phyloP scores from a whole-genome alignment of 2,113 vertebrate species.

The Ondatra zibethicus region DNA sequence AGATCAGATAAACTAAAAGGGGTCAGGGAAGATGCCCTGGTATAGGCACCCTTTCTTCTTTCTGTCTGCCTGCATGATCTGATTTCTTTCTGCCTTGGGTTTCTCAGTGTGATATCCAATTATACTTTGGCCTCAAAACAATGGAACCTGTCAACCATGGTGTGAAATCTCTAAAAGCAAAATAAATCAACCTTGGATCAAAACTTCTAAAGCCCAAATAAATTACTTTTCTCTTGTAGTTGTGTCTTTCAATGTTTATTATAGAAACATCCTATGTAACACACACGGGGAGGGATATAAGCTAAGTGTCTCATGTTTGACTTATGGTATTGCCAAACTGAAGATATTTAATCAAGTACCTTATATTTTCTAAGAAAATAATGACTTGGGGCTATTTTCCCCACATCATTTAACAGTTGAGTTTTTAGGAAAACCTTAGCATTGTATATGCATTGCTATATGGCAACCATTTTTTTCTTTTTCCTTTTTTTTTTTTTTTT shows the following conservation, averaged over 20 bases:
- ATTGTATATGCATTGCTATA: neutral
- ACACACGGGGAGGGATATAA: neutral
- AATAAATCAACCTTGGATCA: neutral
- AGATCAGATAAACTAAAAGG: too few species aligned
- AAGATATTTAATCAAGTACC: neutral
- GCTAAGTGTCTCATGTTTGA: neutral
- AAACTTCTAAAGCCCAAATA: neutral
- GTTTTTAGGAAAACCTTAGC: neutral
- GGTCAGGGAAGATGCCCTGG: too few species aligned
- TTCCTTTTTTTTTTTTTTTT: too few species aligned
- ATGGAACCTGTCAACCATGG: neutral
- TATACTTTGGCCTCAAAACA: neutral
- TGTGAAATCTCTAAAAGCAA: neutral
- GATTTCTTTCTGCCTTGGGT: neutral
- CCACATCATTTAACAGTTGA: neutral
- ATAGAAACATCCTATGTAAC: neutral
- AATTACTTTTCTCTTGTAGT: neutral
- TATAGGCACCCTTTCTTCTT: neutral
- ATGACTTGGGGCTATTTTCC: neutral
- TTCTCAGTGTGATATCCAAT: neutral
- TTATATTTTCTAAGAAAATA: constrained; percentile 11
- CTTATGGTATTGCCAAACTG: neutral
- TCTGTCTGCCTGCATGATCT: neutral
- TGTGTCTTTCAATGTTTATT: neutral
- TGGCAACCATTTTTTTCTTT: neutral